Percentiles rank a stretch among this genome's conserved stretches.
These are phyloP conservation scores for Cancer borealis DNA, from an alignment of 2,888 invertebrate species.

Conservation along the genomic window DNA sequence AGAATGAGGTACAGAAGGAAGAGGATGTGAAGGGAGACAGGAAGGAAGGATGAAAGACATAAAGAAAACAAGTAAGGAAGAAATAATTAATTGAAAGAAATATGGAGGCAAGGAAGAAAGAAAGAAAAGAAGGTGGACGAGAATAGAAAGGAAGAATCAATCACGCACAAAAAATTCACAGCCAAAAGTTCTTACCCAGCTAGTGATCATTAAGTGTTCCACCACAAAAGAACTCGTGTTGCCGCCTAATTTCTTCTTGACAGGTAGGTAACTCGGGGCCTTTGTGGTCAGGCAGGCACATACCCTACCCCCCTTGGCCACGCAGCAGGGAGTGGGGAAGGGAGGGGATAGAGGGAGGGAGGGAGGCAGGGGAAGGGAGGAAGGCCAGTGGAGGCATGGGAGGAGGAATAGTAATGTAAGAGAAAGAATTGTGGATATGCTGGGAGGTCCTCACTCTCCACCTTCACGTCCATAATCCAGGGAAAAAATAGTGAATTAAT, in stretches of 20 bases:
- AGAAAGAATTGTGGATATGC: background rate
- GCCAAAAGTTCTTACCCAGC: background rate
- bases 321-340: background rate
- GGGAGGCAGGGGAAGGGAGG: background rate
- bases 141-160: background rate
- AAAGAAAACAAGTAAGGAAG: background rate
- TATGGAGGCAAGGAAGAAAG: background rate
- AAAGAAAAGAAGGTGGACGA: background rate
- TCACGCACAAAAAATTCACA: background rate
- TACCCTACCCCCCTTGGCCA: background rate
- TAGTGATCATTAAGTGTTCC: background rate
- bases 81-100: background rate
- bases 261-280: constrained; percentile 27
- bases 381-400: background rate
- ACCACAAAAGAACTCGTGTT: constrained; percentile 13
- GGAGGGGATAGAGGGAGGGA: background rate
- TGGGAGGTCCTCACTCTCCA: background rate
- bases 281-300: constrained; percentile 28
- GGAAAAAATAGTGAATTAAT: background rate
- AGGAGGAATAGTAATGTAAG: constrained; percentile 27
- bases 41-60: background rate
- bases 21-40: background rate
- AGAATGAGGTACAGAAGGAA: background rate
- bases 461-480: background rate
- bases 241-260: constrained; percentile 22